These are phyloP conservation scores for Dicycla oo DNA, from an alignment of 2,888 invertebrate genomes.

Conservation along the genomic window DNA sequence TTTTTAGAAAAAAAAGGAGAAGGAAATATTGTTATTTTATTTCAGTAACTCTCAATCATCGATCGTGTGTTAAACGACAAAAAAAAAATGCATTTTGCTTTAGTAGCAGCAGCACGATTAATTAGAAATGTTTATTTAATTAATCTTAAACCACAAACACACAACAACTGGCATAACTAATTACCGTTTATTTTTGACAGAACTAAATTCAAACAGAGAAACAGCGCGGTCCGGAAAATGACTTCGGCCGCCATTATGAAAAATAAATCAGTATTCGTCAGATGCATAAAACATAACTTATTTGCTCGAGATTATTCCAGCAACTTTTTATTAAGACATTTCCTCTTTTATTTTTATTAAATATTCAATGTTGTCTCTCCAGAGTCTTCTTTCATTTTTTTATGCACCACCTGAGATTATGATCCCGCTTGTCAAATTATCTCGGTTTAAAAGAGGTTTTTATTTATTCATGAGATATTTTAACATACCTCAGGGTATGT, in stretches of 20 bases:
- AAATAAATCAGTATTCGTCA: slow-evolving; percentile 35
- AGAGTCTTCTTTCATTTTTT: slow-evolving; percentile 23
- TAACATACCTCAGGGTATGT: no score
- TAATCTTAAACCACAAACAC: background rate
- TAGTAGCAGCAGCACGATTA: background rate
- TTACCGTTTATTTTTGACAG: slow-evolving; percentile 8
- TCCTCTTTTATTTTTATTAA: slow-evolving; percentile 27
- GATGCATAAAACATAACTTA: slow-evolving; percentile 44
- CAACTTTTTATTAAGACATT: slow-evolving; percentile 35
- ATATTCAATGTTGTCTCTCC: slow-evolving; percentile 47
- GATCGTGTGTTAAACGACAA: background rate
- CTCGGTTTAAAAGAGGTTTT: slow-evolving; percentile 54
- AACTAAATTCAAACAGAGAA: slow-evolving; percentile 34
- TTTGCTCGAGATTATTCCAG: slow-evolving; percentile 39
- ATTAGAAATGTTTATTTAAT: background rate
- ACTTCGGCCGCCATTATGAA: slow-evolving; percentile 15
- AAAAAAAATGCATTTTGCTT: background rate
- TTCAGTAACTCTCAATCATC: background rate
- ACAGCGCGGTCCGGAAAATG: background rate
- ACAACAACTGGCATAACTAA: background rate
- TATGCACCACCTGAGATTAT: slow-evolving; percentile 44
- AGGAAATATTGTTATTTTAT: background rate
- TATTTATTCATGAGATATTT: slow-evolving; percentile 63
- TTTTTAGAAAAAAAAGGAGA: background rate
- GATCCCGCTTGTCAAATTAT: slow-evolving; percentile 54